A percentile compares a stretch with the other conserved stretches of the same genome.
phyloP scores from a whole-genome alignment of 2,888 invertebrate species.

The Epirrita christyi region DNA sequence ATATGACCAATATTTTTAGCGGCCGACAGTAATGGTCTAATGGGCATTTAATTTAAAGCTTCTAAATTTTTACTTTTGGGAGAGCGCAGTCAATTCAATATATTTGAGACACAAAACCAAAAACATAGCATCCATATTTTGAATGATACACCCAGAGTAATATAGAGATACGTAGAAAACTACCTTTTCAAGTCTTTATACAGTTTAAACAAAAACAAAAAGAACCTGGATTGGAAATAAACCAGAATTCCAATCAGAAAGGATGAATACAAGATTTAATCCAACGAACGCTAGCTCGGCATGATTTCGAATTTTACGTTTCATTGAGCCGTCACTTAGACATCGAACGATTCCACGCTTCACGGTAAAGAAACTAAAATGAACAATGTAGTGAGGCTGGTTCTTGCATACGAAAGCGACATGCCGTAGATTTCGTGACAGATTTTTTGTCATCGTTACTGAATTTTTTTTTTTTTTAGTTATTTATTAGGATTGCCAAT shows the following conservation, averaged over 20 bases:
- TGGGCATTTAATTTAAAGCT: slow-evolving; percentile 12
- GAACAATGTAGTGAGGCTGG: slow-evolving; percentile 66
- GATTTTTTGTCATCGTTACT: too few relatives aligned
- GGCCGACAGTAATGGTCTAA: slow-evolving; percentile 17
- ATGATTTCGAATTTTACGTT: slow-evolving; percentile 55
- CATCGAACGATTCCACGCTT: slow-evolving; percentile 43
- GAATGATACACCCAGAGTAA: too few relatives aligned
- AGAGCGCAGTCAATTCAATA: too few relatives aligned
- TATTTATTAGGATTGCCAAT: too few relatives aligned
- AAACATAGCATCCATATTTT: background rate
- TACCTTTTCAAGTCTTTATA: too few relatives aligned
- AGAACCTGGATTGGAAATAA: slow-evolving; percentile 14
- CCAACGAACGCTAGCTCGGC: slow-evolving; percentile 42
- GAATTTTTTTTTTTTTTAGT: too few relatives aligned
- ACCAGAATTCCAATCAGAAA: slow-evolving; percentile 12
- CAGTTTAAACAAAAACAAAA: too few relatives aligned
- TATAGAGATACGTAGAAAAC: too few relatives aligned
- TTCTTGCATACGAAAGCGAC: slow-evolving; percentile 12
- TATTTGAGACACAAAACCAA: background rate
- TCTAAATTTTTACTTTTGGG: background rate
- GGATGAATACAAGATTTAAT: slow-evolving; percentile 30
- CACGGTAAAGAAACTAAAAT: slow-evolving; percentile 71
- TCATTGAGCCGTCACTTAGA: slow-evolving; percentile 55
- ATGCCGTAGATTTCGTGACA: background rate
- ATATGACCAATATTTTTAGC: slow-evolving; percentile 25